Base-by-base conservation (phyloP, 2,888 invertebrate genomes). In the Euzophera pinguis region DNA sequence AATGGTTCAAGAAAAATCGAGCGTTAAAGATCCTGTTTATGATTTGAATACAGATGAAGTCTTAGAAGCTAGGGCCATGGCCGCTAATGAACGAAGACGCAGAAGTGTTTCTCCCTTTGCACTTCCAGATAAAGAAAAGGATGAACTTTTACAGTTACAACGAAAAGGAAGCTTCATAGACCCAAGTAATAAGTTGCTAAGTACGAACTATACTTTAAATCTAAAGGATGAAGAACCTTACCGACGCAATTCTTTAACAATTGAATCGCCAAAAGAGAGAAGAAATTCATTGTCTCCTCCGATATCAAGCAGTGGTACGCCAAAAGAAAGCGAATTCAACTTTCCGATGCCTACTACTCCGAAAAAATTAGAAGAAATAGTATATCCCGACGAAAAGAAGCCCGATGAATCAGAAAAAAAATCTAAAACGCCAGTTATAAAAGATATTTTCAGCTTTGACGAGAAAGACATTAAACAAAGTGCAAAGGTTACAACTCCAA, bases 101-200 rank as follows among this genome's bases (percentile, higher is more conserved):
- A 76, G 91, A 61, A 91, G 91, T 77, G 87, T 91, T 67, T 91
- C 91, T 42, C 91, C 91, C 6, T 91, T 91, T 68, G 91, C 91
- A 12, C 38, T 91, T 58, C 86, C 79, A 47, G 87, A 84, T 13
- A 86, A 83, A 67, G 87, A 84, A 12, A 86, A 83, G 66, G 88
- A 88, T 50, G 89, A 86, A 62, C 47, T 69, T 12, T 61, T 53
- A 52, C 65, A 61, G 52, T 67, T 91, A 37, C 74, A 84, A 67
- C 78, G 90, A 14, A 91, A 87, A 69, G 86, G 89, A 52, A 91
- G 90, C 62, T 91, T 91, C 57, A 81, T 86, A 34, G 89, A 91
- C 71, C 91, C 91, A 6, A 76, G 76, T 32, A 91, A 88, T 65
- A 91, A 90, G 69, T 67, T 91, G 35, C 67, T 91, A 0, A 83